Evolutionary conservation across 1,140 invertebrate genomes (phyloP), one percentile per base, ranked within the genome.

Genomic region (Lepidurus packardi): DNA sequence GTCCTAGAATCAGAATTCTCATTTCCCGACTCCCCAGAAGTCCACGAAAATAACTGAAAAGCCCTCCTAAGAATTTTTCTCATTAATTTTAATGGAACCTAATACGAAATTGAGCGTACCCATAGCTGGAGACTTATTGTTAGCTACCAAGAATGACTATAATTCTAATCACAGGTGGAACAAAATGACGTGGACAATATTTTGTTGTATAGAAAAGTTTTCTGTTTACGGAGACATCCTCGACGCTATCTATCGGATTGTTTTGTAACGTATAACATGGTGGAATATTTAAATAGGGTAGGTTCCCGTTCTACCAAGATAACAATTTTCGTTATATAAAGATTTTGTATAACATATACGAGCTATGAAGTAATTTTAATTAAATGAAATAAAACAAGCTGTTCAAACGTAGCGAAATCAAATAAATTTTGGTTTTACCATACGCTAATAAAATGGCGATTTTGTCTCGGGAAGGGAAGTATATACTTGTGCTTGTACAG

Each of bases 1-100:
- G 88, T 11, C 98, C 98, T 47, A 99, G 88, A 84, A 99, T 99
- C 80, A 99, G 87, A 85, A 99, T 99, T 83, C 98, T 89, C 92
- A 98, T 96, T 89, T 99, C 97, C 81, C 95, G 90, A 80, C 93
- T 93, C 41, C 96, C 96, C 83, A 98, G 88, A 80, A 98, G 88
- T 83, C 92, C 93, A 83, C 93, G 91, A 87, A 99, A 98, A 86
- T 97, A 98, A 88, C 96, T 97, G 82, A 97, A 89, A 83, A 99
- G 87, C 83, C 95, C 95, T 88, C 97, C 97, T 98, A 85, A 25
- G 88, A 79, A 81, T 21, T n/a, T 16, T n/a, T 9, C 4, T 1
- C 0, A 65, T 65, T 65, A 65, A 7, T 13, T 65, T 65, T 34
- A 34, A 34, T 2, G 21, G 53, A 7, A 65, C 21, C 1, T 65